These are phyloP conservation scores for Cyprinodon variegatus DNA, from an alignment of 2,113 vertebrate species.

Conservation along the genomic window DNA sequence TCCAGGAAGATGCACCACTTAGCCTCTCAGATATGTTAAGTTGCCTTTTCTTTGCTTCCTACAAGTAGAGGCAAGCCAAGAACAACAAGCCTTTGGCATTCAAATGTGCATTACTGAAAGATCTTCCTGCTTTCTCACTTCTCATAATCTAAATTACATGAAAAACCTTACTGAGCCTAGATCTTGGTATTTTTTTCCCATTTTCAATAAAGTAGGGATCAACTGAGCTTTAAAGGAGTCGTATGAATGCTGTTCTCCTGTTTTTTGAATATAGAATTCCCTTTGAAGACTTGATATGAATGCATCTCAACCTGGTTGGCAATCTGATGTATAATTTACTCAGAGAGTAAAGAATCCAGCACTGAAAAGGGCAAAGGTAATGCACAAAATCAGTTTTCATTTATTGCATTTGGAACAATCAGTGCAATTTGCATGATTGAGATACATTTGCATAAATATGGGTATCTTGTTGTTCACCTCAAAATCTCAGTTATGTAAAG, in stretches of 20 bases:
- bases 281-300: not conserved
- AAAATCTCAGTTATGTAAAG: not conserved
- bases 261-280: not conserved
- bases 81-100: not conserved
- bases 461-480: not conserved
- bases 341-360: not conserved
- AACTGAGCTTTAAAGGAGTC: constrained; percentile 6
- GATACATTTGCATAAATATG: not conserved
- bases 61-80: not conserved
- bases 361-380: not conserved
- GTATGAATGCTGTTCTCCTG: not conserved
- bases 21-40: not conserved
- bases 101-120: not conserved
- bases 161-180: not conserved
- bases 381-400: not conserved
- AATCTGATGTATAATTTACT: not conserved
- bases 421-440: not conserved
- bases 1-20: not conserved
- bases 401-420: not conserved
- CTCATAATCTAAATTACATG: not conserved
- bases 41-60: constrained; percentile 5
- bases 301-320: not conserved
- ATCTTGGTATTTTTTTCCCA: not conserved
- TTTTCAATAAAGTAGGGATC: not conserved
- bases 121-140: constrained; percentile 3